These are phyloP conservation scores for Gymnarchus niloticus DNA, from an alignment of 2,113 vertebrate species.

Conservation along the genomic window DNA sequence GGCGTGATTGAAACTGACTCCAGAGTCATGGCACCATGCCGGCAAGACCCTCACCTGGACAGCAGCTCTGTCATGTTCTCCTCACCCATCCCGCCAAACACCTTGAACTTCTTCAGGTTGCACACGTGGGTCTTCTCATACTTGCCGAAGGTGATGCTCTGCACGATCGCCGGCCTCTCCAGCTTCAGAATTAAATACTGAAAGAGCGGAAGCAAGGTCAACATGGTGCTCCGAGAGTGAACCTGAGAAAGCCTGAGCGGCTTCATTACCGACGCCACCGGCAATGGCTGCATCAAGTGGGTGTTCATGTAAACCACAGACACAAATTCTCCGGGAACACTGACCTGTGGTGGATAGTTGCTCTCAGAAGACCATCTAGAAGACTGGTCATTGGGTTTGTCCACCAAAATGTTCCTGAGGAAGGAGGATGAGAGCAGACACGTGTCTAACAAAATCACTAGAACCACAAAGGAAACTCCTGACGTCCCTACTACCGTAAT, in stretches of 20 bases:
- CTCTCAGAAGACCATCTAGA: slow-evolving; percentile 98
- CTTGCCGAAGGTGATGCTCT: slow-evolving; percentile 97
- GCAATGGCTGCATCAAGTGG: not conserved
- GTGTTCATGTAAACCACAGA: not conserved
- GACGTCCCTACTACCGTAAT: too few relatives aligned
- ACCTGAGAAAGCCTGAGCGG: not conserved
- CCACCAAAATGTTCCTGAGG: slow-evolving; percentile 94
- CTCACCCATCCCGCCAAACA: slow-evolving; percentile 98
- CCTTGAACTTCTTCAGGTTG: slow-evolving; percentile 99
- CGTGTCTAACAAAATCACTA: not conserved
- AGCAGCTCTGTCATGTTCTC: slow-evolving; percentile 98
- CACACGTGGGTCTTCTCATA: slow-evolving; percentile 98
- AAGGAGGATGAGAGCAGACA: slow-evolving; percentile 33
- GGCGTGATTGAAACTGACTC: not conserved
- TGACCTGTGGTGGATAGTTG: slow-evolving; percentile 96
- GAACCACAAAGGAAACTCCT: not conserved
- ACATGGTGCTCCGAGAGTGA: not conserved
- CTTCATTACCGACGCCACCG: not conserved
- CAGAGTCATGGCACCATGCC: not conserved
- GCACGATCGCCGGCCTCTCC: slow-evolving; percentile 92
- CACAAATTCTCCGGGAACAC: not conserved
- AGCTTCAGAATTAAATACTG: slow-evolving; percentile 96
- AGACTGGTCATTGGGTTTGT: slow-evolving; percentile 96
- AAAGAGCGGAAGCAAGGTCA: not conserved
- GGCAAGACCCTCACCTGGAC: slow-evolving; percentile 74